Base-by-base conservation (phyloP, 2,113 vertebrate genomes). In the Podiceps cristatus region DNA sequence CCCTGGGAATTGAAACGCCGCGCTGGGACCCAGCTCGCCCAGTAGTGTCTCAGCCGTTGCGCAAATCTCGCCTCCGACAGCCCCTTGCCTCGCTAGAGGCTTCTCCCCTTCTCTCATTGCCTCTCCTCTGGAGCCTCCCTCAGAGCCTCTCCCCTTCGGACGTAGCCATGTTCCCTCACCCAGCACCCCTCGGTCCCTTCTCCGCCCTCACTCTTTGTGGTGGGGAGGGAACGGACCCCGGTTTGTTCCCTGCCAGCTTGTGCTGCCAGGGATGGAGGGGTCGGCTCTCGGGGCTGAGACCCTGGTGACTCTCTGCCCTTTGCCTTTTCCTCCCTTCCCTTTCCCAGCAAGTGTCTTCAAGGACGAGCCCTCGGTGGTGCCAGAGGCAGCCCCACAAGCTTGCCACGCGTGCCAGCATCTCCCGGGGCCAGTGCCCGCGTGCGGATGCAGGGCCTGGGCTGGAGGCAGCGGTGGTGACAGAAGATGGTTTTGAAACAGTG, bases 391-490 rank as follows among this genome's bases (percentile, higher is more conserved):
- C 49, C 35, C 33, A 22, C 60, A 16, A 22, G 11, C 45, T 40
- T 18, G 28, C 40, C 10, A 6, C 18, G 8, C 5, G 8, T 2
- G 9, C 25, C 18, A 45, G 63, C 5, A 2, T 44, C 31, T 31
- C 40, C 29, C 33, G 11, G 67, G 52, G 24, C 64, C 2, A 1
- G 5, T 9, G 7, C 24, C 18, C 23, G 2, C 28, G 35, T 52
- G 49, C 0, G 3, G 33, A 9, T 0, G 0, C 1, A 2, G 8
- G 20, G 24, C 33, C 35, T 2, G 31, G 42, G 23, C 15, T 49
- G 53, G 35, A 17, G 45, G 52, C 53, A 59, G 40, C 0, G 3
- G 7, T 5, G 31, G 62, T 18, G 42, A 6, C 37, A 53, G 37
- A 44, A 35, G 16, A 33, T 2, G 0, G 0, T 12, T 50, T 50